phyloP scores from a whole-genome alignment of 2,888 invertebrate species.

The Napeogenes inachia region DNA sequence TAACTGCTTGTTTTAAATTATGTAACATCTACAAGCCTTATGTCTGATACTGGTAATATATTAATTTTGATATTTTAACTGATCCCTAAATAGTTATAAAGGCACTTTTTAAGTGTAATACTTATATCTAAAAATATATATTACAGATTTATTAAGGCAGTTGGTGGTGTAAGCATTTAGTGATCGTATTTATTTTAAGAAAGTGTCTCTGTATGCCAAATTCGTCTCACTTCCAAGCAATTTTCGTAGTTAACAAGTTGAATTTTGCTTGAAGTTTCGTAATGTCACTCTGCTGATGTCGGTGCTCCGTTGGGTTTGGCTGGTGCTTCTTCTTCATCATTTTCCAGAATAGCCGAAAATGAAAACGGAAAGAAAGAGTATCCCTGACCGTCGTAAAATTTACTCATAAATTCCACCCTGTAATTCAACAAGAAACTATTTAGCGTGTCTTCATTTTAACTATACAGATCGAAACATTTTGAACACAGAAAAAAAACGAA shows the following conservation, averaged over 20 bases:
- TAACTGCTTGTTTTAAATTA: neutral
- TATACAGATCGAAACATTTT: neutral
- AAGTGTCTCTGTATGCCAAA: slow-evolving; percentile 27
- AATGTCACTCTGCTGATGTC: slow-evolving; percentile 56
- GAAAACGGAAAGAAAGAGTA: slow-evolving; percentile 86
- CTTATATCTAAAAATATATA: neutral
- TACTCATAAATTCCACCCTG: slow-evolving; percentile 98
- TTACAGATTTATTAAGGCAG: neutral
- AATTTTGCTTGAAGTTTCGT: slow-evolving; percentile 11
- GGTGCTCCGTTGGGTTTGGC: slow-evolving; percentile 49
- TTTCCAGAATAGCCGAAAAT: slow-evolving; percentile 79
- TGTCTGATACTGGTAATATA: neutral
- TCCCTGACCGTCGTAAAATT: slow-evolving; percentile 89
- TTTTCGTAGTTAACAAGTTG: slow-evolving; percentile 21
- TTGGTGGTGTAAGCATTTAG: slow-evolving; percentile 3
- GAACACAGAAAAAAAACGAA: neutral
- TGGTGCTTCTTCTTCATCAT: slow-evolving; percentile 61
- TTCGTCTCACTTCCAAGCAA: slow-evolving; percentile 23
- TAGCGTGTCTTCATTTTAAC: neutral
- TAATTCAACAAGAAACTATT: slow-evolving; percentile 47
- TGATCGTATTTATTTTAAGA: slow-evolving; percentile 5
- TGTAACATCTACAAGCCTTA: neutral
- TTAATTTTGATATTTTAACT: neutral
- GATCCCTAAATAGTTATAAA: neutral
- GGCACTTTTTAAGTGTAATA: neutral